Percentiles rank a stretch among this genome's conserved stretches.
Evolutionary conservation across 1,140 invertebrate genomes (phyloP).

Genomic region (Conus ventricosus): DNA sequence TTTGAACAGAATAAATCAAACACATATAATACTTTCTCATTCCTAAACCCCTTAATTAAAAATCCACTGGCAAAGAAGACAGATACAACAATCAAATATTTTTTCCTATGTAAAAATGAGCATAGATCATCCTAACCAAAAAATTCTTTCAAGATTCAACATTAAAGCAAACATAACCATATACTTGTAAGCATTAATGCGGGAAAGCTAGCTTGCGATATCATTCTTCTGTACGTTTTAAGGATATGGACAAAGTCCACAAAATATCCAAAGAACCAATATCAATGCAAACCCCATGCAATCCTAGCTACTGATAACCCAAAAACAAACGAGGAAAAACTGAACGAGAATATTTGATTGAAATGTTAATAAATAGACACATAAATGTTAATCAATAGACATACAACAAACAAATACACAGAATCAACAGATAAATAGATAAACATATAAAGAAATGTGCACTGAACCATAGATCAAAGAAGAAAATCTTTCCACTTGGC

Average conservation of each 20-base stretch:
- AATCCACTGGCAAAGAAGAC: too few relatives aligned
- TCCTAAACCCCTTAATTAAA: too few relatives aligned
- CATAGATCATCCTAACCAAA: too few relatives aligned
- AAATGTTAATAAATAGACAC: not conserved
- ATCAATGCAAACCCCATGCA: constrained; percentile 29
- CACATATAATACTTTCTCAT: too few relatives aligned
- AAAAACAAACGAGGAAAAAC: not conserved
- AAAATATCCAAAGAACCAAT: not conserved
- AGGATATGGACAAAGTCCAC: not conserved
- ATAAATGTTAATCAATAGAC: not conserved
- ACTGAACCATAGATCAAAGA: too few relatives aligned
- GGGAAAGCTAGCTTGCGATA: not conserved
- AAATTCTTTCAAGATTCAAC: too few relatives aligned
- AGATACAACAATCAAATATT: too few relatives aligned
- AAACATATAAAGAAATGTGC: too few relatives aligned
- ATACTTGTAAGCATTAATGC: not conserved
- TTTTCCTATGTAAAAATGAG: too few relatives aligned
- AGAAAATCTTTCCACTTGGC: too few relatives aligned
- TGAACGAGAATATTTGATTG: not conserved
- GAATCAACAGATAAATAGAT: not conserved
- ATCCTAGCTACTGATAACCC: not conserved
- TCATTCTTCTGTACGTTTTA: not conserved
- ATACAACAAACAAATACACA: not conserved
- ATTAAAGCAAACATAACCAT: not conserved
- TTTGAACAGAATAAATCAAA: too few relatives aligned